These are phyloP conservation scores for Melikaiella ostensackeni DNA, from an alignment of 2,888 invertebrate genomes.

Conservation along the genomic window DNA sequence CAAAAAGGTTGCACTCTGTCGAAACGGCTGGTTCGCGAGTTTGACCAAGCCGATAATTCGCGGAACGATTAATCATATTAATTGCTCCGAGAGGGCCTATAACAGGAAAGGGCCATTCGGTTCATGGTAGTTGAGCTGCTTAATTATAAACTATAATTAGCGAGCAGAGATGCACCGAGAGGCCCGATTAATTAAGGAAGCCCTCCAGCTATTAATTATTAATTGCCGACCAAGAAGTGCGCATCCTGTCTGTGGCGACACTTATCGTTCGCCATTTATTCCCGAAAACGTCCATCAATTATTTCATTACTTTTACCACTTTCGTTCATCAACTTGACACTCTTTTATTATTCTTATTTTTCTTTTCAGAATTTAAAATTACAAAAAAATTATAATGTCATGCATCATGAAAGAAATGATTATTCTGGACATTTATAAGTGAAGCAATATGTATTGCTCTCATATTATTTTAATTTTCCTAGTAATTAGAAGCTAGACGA, in stretches of 20 bases:
- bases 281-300: conserved; percentile 1
- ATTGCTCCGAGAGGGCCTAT: conserved; percentile 63
- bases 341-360: background rate
- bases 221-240: conserved; percentile 66
- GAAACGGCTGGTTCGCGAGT: conserved; percentile 44
- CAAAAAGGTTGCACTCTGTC: conserved; percentile 48
- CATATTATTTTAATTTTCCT: background rate
- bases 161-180: conserved; percentile 63
- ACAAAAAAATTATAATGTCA: background rate
- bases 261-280: conserved; percentile 46
- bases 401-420: too few species aligned
- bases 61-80: conserved; percentile 74
- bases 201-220: conserved; percentile 73
- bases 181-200: conserved; percentile 72
- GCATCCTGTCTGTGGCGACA: conserved; percentile 67
- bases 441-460: background rate
- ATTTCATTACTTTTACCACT: background rate
- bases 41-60: conserved; percentile 65
- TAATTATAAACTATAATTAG: conserved; percentile 77
- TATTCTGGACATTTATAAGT: background rate
- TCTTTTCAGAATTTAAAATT: background rate
- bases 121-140: conserved; percentile 66
- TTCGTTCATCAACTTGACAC: conserved; percentile 4
- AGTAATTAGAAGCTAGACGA: conserved; percentile 15
- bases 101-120: conserved; percentile 46